Base-by-base conservation (phyloP, 2,797 vertebrate genomes). In the Ataeniobius toweri region DNA sequence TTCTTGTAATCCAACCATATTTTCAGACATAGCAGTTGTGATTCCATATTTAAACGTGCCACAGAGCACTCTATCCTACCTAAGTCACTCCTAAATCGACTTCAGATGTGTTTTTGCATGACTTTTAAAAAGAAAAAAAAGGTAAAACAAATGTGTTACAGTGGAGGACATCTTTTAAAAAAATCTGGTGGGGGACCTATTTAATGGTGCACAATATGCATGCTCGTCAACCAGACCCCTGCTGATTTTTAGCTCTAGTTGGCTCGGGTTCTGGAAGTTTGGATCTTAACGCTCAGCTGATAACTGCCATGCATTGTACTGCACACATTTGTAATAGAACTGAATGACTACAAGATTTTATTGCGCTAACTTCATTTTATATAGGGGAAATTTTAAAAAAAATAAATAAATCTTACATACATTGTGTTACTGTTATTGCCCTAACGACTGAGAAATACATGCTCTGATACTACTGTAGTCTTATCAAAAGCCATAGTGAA, bases 261-360 rank as follows among this genome's bases (percentile, higher is more conserved):
- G 93, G 96, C 96, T 96, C 92, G 95, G 96, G 96, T 96, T 94
- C 92, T 95, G 95, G 95, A 90, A 89, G 89, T 94, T 92, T 92
- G 95, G 96, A 96, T 96, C 94, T 96, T 96, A 96, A 93, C 95
- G 97, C 97, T 98, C 97, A 98, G 98, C 98, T 98, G 96, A 98
- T 97, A 97, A 98, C 98, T 98, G 98, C 98, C 98, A 98, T 97
- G 97, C 97, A 97, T 97, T 97, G 96, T 96, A 96, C 95, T 96
- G 96, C 96, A 96, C 96, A 96, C 94, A 95, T 96, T 96, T 96
- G 92, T 96, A 95, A 95, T 91, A 92, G 92, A 96, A 95, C 94
- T 93, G 94, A 96, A 96, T 93, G 94, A 96, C 95, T 95, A 96
- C 94, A 96, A 96, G 94, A 96, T 96, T 96, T 96, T 95, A 95